Evolutionary conservation across 2,113 vertebrate genomes (phyloP), one percentile per base, ranked within the genome.

Genomic region (Callochromis pleurospilus): DNA sequence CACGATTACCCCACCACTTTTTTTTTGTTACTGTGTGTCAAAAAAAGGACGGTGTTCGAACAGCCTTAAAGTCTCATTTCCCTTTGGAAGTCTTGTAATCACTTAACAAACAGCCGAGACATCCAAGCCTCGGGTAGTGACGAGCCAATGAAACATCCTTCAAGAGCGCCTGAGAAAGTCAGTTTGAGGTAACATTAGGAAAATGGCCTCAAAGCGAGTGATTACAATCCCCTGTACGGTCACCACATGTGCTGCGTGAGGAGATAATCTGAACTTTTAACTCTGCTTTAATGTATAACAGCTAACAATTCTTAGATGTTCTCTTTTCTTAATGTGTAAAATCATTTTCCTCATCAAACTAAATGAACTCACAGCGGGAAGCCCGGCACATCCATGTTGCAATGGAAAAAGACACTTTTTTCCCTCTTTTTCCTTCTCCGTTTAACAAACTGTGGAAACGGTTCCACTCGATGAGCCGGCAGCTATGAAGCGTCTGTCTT

Each of bases 81-180:
- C 70, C 53, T 85, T 38, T 53, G 54, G 5, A 26, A 92, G 81
- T 77, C 92, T 90, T 95, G 88, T 87, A 93, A 95, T 94, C 88
- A 86, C 51, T 38, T 17, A 80, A 81, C 75, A 82, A 83, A 58
- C 84, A 89, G 85, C 51, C 17, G 38, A 33, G 15, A 56, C 15
- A 47, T 36, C 81, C 40, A 3, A 82, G 26, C 65, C 13, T 89
- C 38, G 13, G 70, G 29, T 60, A 11, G 8, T 54, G 42, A 80
- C 3, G 21, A 83, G 84, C 29, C 77, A 79, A 75, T 12, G 19
- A 88, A 84, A 88, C 81, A 80, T 81, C 77, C 86, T 65, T 79
- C 5, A 26, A 38, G 7, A 77, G 10, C 45, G 53, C 42, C 82
- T 11, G 60, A 62, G 79, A 73, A 81, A 47, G 70, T 62, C 55